Evolutionary conservation across 2,888 invertebrate species (phyloP).

Genomic region (Rhagonycha lutea): DNA sequence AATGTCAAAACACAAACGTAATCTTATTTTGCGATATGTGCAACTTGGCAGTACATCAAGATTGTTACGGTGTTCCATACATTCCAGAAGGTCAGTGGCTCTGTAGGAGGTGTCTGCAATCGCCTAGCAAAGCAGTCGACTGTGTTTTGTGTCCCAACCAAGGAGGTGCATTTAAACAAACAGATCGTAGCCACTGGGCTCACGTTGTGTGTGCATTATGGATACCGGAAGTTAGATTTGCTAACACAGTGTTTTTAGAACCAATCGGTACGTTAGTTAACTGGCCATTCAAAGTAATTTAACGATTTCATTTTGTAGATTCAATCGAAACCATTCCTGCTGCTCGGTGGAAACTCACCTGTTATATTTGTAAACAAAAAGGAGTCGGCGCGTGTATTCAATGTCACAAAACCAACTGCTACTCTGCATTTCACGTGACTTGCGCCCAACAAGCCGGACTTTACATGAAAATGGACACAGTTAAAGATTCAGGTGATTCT

Average conservation of each 20-base stretch:
- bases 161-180: conserved; percentile 98
- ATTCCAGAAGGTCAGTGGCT: conserved; percentile 83
- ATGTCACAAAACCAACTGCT: conserved; percentile 95
- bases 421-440: conserved; percentile 98
- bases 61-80: conserved; percentile 89
- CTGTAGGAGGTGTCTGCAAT: conserved; percentile 89
- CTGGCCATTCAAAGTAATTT: neutral
- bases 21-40: conserved; percentile 99
- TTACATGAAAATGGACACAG: conserved; percentile 96
- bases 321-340: conserved; percentile 95
- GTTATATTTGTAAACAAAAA: conserved; percentile 94
- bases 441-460: conserved; percentile 96
- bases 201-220: conserved; percentile 98
- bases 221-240: conserved; percentile 98
- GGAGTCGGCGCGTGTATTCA: conserved; percentile 97
- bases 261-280: conserved; percentile 72
- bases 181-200: conserved; percentile 94
- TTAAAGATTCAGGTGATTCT: conserved; percentile 60
- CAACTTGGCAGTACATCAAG: conserved; percentile 98
- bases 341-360: conserved; percentile 94
- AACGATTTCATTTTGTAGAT: conserved; percentile 59
- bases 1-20: conserved; percentile 97
- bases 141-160: conserved; percentile 98
- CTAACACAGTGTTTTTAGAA: conserved; percentile 96
- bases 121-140: conserved; percentile 93